Evolutionary conservation across 2,888 invertebrate genomes (phyloP).

Genomic region (Blomia tropicalis): DNA sequence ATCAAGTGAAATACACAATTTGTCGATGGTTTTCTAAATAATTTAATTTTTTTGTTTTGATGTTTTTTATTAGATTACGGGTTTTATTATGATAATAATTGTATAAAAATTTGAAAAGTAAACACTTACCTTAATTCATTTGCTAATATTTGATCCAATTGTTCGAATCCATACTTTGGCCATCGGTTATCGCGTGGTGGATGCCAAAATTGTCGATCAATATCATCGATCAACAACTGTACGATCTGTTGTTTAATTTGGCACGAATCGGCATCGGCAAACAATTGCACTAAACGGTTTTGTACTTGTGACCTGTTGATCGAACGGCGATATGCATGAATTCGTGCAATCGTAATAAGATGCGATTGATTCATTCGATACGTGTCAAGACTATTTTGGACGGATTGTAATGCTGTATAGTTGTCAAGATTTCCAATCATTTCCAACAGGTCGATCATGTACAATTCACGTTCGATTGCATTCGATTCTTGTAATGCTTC

Average conservation of each 20-base stretch:
- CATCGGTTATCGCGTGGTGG: constrained; percentile 16
- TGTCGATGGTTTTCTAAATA: background rate
- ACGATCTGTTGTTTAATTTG: constrained; percentile 20
- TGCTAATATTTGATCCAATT: constrained; percentile 25
- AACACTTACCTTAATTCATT: constrained; percentile 2
- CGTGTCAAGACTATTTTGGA: background rate
- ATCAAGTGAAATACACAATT: constrained; percentile 12
- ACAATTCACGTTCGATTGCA: background rate
- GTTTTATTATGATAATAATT: too few relatives aligned
- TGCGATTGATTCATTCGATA: background rate
- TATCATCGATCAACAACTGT: constrained; percentile 13
- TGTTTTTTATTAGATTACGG: too few relatives aligned
- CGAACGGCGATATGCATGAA: constrained; percentile 21
- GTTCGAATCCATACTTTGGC: constrained; percentile 27
- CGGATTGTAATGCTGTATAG: background rate
- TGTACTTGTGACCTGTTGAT: constrained; percentile 18
- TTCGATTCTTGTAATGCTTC: background rate
- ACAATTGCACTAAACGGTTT: background rate
- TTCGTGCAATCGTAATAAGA: constrained; percentile 12
- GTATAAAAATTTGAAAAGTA: background rate
- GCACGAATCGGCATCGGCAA: constrained; percentile 4
- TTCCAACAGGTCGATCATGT: constrained; percentile 17
- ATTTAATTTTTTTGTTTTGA: too few relatives aligned
- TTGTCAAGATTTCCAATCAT: constrained; percentile 23
- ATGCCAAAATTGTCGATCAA: background rate